These are phyloP conservation scores for Pollenia labialis DNA, from an alignment of 2,888 invertebrate species.

Conservation along the genomic window DNA sequence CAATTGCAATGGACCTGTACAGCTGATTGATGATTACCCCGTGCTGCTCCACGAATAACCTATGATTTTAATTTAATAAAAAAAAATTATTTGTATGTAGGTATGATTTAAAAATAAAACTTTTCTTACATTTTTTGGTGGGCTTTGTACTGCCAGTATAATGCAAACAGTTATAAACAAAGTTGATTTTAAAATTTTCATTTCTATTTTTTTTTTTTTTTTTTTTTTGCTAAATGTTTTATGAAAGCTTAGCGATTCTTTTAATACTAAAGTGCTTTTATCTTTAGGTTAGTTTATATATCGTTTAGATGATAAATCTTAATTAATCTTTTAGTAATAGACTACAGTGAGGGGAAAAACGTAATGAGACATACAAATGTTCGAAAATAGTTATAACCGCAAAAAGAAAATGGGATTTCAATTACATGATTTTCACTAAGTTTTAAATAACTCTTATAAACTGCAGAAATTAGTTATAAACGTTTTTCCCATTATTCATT, in stretches of 20 bases:
- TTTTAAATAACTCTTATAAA: too few relatives aligned
- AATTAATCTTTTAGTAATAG: too few relatives aligned
- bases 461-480: too few relatives aligned
- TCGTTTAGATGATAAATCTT: neutral
- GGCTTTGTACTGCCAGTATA: neutral
- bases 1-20: conserved; percentile 30
- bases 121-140: conserved; percentile 7
- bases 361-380: too few relatives aligned
- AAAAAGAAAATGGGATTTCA: too few relatives aligned
- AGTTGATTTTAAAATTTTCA: neutral
- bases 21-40: conserved; percentile 10
- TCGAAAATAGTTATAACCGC: too few relatives aligned
- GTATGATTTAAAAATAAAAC: too few relatives aligned
- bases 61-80: neutral
- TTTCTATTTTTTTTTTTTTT: neutral
- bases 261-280: neutral
- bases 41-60: neutral
- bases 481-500: too few relatives aligned
- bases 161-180: neutral
- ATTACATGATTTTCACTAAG: too few relatives aligned
- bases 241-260: neutral
- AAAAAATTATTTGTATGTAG: neutral
- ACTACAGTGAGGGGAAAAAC: too few relatives aligned
- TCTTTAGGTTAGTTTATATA: neutral
- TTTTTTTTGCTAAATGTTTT: neutral